phyloP scores from a whole-genome alignment of 2,888 invertebrate genomes.

The Hypomecis atomaria region DNA sequence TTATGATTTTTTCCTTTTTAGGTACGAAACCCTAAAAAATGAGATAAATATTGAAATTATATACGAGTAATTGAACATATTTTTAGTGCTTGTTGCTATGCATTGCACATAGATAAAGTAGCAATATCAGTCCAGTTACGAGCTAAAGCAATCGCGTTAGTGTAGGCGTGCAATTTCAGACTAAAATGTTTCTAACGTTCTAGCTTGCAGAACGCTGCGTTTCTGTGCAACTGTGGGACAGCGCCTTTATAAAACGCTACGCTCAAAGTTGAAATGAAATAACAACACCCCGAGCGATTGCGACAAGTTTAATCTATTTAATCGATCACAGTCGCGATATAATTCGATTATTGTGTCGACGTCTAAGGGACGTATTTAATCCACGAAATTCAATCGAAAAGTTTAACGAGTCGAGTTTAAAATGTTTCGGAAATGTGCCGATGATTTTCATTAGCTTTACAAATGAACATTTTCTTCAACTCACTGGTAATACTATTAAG shows the following conservation, averaged over 20 bases:
- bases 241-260: not conserved
- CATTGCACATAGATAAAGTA: no score
- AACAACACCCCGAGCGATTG: constrained; percentile 13
- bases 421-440: constrained; percentile 31
- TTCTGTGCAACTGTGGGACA: no score
- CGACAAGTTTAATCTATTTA: constrained; percentile 42
- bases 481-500: constrained; percentile 12
- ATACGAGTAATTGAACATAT: no score
- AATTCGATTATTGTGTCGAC: constrained; percentile 43
- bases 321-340: constrained; percentile 36
- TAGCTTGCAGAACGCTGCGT: no score
- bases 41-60: no score
- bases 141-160: no score
- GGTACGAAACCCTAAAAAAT: no score
- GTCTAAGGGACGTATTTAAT: constrained; percentile 32
- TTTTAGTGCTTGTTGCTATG: no score
- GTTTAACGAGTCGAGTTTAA: constrained; percentile 34
- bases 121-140: no score
- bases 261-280: constrained; percentile 16
- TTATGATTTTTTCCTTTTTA: no score
- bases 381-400: constrained; percentile 30
- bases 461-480: constrained; percentile 8
- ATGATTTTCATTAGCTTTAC: constrained; percentile 19
- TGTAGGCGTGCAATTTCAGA: no score
- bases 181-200: no score